Evolutionary conservation across 2,113 vertebrate genomes (phyloP), one percentile per base, ranked within the genome.

Genomic region (Girardinichthys multiradiatus): DNA sequence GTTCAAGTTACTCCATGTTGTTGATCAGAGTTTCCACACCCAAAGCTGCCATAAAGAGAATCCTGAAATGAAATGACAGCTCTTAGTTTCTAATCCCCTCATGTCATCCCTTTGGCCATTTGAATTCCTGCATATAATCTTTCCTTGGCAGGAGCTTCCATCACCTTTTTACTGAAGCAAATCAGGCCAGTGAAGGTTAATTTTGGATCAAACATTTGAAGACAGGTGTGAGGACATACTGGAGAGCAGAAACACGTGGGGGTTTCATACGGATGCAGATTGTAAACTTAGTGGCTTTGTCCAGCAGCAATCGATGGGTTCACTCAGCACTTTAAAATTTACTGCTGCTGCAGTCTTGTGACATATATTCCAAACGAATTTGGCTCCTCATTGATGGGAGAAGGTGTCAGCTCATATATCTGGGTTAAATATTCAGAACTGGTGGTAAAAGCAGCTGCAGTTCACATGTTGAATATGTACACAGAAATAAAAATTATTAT

Each of bases 151-250:
- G 51, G 27, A 62, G 35, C 12, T n/a, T 1, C 26, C 15, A 21
- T 31, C 26, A 29, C 37, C 27, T 65, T 28, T 77, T 67, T 12
- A n/a, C 58, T 14, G 65, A 76, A 19, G 30, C 42, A 30, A 60
- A 67, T 71, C 35, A 57, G 37, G 33, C 26, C 35, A 19, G 21
- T 0, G 19, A 57, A 31, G 68, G 58, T 77, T 81, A 65, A 80
- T 78, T 89, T 78, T 75, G 65, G 78, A 85, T 69, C 27, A 33
- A 72, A 77, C 76, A 68, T 86, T 59, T 33, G 31, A 67, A 68
- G 51, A 79, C 81, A 84, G 70, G 65, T 81, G 78, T 70, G 63
- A 19, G n/a, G 24, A 4, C 64, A 72, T 3, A 73, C 72, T 24
- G 48, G 78, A 82, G 65, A 51, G 58, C 27, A 2, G 51, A 62